These are phyloP conservation scores for Habroteleia sp. DNA, from an alignment of 2,888 invertebrate species.

Conservation along the genomic window DNA sequence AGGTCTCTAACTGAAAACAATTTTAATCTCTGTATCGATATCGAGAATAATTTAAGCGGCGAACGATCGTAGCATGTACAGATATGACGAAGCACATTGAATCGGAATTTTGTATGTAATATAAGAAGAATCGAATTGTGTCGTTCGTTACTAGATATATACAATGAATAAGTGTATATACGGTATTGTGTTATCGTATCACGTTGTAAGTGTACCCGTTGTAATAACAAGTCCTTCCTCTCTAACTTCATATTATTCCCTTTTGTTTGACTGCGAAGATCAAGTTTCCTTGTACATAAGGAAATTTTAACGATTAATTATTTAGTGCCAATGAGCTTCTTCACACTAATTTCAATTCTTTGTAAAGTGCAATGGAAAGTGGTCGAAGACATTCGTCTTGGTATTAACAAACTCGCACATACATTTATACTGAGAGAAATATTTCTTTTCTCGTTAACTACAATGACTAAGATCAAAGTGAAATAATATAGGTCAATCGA, in stretches of 20 bases:
- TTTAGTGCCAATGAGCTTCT: too few species aligned
- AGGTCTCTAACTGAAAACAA: conserved; percentile 13
- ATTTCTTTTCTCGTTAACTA: too few species aligned
- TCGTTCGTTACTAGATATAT: conserved; percentile 44
- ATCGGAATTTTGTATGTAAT: conserved; percentile 61
- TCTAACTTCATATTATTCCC: conserved; percentile 3
- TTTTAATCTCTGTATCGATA: conserved; percentile 37
- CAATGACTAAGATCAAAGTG: too few species aligned
- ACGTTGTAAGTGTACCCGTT: conserved; percentile 24
- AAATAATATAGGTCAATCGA: too few species aligned
- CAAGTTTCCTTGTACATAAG: conserved; percentile 37
- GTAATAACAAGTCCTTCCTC: conserved; percentile 35
- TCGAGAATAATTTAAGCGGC: conserved; percentile 34
- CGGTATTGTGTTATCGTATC: conserved; percentile 34
- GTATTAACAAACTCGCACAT: too few species aligned
- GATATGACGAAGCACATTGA: conserved; percentile 63
- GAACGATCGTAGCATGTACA: conserved; percentile 48
- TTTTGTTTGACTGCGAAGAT: conserved; percentile 18
- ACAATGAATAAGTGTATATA: conserved; percentile 52
- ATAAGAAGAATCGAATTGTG: conserved; percentile 46
- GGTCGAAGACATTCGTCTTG: too few species aligned
- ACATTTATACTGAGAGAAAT: too few species aligned
- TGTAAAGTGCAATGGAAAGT: too few species aligned
- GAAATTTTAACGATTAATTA: too few species aligned
- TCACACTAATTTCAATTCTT: too few species aligned